A percentile compares a stretch with the other conserved stretches of the same genome.
Conservation (phyloP, 2,888 invertebrate species). For the Drosophila mulleri region DNA sequence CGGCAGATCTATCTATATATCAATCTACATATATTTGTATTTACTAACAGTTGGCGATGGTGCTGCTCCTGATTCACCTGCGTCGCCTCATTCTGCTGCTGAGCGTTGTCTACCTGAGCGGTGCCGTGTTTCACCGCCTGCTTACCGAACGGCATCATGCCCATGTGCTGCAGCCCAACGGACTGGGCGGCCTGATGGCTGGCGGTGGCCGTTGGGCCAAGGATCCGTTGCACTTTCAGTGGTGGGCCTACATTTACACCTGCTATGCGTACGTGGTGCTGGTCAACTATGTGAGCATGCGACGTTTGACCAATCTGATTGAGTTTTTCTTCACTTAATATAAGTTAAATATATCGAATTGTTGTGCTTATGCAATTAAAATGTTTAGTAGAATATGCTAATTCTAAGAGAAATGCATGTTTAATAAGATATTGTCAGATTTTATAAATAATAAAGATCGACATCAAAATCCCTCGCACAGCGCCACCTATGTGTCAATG, state of each 20-base stretch:
- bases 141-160: slow-evolving; percentile 78
- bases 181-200: slow-evolving; percentile 48
- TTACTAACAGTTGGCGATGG: slow-evolving; percentile 68
- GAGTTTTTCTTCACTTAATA: slow-evolving; percentile 76
- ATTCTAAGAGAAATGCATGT: not conserved
- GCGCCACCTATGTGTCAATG: slow-evolving; percentile 40
- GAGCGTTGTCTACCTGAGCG: slow-evolving; percentile 83
- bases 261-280: slow-evolving; percentile 81
- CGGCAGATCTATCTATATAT: not conserved
- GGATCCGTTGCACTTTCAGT: slow-evolving; percentile 83
- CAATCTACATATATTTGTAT: not conserved
- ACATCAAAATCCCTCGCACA: no score
- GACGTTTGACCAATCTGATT: slow-evolving; percentile 76
- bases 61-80: slow-evolving; percentile 82
- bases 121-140: slow-evolving; percentile 80
- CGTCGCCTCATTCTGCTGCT: slow-evolving; percentile 83
- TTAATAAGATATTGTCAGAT: not conserved
- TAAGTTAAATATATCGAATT: not conserved
- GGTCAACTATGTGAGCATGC: slow-evolving; percentile 80
- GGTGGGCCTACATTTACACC: slow-evolving; percentile 84
- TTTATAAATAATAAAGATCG: not conserved
- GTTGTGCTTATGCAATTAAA: slow-evolving; percentile 2
- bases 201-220: slow-evolving; percentile 37
- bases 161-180: slow-evolving; percentile 73
- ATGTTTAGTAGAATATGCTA: not conserved